Evolutionary conservation across 2,888 invertebrate genomes (phyloP).

Genomic region (Nemurella pictetii): DNA sequence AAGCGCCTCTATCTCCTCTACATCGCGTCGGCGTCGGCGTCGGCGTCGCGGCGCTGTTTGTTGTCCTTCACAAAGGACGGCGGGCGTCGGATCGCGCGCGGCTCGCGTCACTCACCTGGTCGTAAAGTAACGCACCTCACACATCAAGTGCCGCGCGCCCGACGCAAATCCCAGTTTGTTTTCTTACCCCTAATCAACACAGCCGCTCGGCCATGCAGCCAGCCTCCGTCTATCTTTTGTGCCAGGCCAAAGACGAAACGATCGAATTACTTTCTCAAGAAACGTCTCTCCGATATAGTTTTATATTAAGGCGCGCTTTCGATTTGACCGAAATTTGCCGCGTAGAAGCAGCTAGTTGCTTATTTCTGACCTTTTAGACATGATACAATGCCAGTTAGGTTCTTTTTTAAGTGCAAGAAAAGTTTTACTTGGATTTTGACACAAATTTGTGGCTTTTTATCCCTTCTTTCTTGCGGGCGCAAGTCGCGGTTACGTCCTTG

Average conservation of each 20-base stretch:
- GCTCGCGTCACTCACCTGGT: slow-evolving; percentile 10
- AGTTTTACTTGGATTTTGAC: too few relatives aligned
- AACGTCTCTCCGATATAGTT: too few relatives aligned
- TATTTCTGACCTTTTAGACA: too few relatives aligned
- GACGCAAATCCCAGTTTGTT: background rate
- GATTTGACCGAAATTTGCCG: too few relatives aligned
- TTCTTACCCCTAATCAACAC: background rate
- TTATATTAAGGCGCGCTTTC: too few relatives aligned
- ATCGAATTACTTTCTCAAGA: too few relatives aligned
- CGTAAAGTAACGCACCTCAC: background rate
- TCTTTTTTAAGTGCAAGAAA: too few relatives aligned
- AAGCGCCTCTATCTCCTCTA: background rate
- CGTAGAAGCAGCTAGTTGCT: too few relatives aligned
- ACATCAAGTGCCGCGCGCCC: background rate
- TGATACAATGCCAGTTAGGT: too few relatives aligned
- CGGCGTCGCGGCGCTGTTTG: slow-evolving; percentile 6
- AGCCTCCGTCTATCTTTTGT: background rate
- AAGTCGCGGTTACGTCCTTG: too few relatives aligned
- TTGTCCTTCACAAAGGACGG: slow-evolving; percentile 14
- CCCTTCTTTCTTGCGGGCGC: too few relatives aligned
- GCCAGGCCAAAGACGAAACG: background rate
- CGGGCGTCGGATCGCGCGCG: background rate
- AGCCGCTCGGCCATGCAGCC: background rate
- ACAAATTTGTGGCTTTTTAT: too few relatives aligned
- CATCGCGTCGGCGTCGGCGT: background rate